phyloP scores from a whole-genome alignment of 1,140 invertebrate genomes.

The Drosophila ohnishii region DNA sequence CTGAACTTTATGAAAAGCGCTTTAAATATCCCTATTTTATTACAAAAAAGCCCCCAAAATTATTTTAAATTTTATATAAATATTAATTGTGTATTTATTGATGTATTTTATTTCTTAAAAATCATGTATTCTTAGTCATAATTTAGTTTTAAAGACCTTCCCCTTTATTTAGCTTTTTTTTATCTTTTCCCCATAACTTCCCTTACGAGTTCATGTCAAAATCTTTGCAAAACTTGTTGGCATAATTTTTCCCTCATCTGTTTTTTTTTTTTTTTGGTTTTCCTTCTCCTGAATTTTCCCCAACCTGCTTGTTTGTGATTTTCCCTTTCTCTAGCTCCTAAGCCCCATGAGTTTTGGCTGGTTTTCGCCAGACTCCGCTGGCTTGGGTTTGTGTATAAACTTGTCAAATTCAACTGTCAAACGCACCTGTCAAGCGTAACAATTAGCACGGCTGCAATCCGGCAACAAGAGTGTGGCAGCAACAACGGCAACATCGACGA shows the following conservation, averaged over 20 bases:
- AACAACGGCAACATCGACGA: conserved; percentile 19
- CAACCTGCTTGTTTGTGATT: conserved; percentile 24
- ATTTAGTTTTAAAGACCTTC: not conserved
- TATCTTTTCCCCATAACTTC: conserved; percentile 10
- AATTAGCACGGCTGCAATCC: conserved; percentile 70
- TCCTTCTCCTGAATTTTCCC: conserved; percentile 3
- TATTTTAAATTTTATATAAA: too few relatives aligned
- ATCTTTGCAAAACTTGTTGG: conserved; percentile 46
- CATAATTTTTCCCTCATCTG: conserved; percentile 32
- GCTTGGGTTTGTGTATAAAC: conserved; percentile 53
- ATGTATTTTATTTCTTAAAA: too few relatives aligned
- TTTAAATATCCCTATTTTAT: too few relatives aligned
- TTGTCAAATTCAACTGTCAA: conserved; percentile 77
- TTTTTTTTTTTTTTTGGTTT: not conserved
- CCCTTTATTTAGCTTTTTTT: not conserved
- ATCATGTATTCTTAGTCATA: not conserved
- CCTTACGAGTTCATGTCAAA: conserved; percentile 23
- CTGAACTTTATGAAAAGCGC: too few relatives aligned
- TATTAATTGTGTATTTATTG: too few relatives aligned
- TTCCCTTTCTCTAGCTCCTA: conserved; percentile 3
- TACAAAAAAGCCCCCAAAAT: too few relatives aligned
- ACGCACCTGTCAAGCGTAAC: conserved; percentile 78
- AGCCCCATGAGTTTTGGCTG: conserved; percentile 19
- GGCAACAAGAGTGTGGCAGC: conserved; percentile 9
- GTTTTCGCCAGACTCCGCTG: conserved; percentile 6